Percentiles rank a stretch among this genome's conserved stretches.
phyloP scores from a whole-genome alignment of 2,888 invertebrate species.

The Neoaliturus tenellus region DNA sequence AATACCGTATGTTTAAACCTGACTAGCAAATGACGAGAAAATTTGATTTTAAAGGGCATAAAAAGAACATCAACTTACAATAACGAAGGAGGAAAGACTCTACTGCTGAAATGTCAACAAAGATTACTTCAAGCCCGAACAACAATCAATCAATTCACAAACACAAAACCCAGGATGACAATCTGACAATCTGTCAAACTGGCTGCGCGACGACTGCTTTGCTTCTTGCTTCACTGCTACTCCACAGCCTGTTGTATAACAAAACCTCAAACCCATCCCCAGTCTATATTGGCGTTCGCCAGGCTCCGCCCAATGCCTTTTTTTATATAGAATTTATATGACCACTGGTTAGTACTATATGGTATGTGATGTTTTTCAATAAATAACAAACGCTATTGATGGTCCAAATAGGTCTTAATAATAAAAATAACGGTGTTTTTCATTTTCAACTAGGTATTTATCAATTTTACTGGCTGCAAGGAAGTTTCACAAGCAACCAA shows the following conservation, averaged over 20 bases:
- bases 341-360: too few species aligned
- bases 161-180: background rate
- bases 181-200: background rate
- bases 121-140: slow-evolving; percentile 2
- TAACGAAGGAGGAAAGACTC: background rate
- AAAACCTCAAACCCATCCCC: background rate
- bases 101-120: background rate
- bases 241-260: slow-evolving; percentile 5
- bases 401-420: too few species aligned
- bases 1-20: too few species aligned
- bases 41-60: background rate
- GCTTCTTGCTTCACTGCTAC: background rate
- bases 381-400: too few species aligned
- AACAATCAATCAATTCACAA: slow-evolving; percentile 22
- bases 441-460: too few species aligned
- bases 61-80: slow-evolving; percentile 8
- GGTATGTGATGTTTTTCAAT: too few species aligned
- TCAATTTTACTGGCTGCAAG: slow-evolving; percentile 14
- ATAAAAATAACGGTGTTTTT: too few species aligned
- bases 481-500: background rate
- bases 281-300: background rate
- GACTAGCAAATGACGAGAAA: too few species aligned
- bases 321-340: too few species aligned
- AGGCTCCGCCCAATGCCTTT: background rate
- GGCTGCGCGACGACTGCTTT: background rate